Conservation (phyloP, 2,797 vertebrate species). For the Aldrovandia affinis region DNA sequence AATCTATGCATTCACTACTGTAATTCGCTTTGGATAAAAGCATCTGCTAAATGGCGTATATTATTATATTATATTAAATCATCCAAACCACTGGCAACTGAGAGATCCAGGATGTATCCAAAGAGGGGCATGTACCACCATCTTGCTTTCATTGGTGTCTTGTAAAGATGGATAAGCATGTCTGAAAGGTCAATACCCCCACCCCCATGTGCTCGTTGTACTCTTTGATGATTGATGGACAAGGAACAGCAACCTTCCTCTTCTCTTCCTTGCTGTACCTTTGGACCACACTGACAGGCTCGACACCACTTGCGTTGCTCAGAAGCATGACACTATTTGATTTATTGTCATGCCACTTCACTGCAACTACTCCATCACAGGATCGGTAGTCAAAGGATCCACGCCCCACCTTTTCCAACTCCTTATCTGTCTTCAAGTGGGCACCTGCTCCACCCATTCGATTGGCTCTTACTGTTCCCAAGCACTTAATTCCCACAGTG, state of each 20-base stretch:
- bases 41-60: no score
- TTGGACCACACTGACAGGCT: neutral
- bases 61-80: no score
- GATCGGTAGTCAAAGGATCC: constrained; percentile 15
- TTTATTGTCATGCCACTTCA: constrained; percentile 24
- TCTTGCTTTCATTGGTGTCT: constrained; percentile 11
- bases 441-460: neutral
- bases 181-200: constrained; percentile 25
- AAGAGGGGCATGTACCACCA: no score
- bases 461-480: constrained; percentile 12
- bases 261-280: constrained; percentile 13
- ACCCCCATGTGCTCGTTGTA: constrained; percentile 17
- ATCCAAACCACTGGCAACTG: no score
- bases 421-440: neutral
- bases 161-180: constrained; percentile 27
- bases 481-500: neutral
- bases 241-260: neutral
- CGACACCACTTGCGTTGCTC: constrained; percentile 20
- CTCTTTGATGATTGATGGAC: neutral
- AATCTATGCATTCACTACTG: no score
- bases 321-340: constrained; percentile 22
- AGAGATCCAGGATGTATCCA: no score
- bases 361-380: constrained; percentile 24
- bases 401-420: neutral
- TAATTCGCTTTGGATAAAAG: no score